Evolutionary conservation across 2,797 vertebrate species (phyloP), one percentile per base, ranked within the genome.

Genomic region (Tinamus major): DNA sequence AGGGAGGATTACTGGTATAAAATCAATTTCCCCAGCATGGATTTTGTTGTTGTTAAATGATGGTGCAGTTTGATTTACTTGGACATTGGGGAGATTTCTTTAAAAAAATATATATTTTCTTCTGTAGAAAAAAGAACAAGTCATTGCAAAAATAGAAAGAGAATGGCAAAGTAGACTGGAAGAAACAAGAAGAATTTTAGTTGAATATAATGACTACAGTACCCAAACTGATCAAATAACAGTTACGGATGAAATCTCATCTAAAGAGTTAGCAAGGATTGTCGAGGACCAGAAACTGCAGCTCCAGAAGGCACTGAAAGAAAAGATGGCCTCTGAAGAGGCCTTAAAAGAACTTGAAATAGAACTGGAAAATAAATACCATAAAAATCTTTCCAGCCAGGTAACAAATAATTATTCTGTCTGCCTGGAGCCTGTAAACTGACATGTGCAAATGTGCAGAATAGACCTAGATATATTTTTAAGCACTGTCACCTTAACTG

Each of bases 131-230:
- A 98, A 92, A 92, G 96, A 97, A 56, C 95, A 85, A 78, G 89
- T 92, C 68, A 92, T 94, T 92, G 79, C 97, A 70, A 93, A 98
- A 97, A 91, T 98, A 95, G 98, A 98, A 96, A 97, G 90, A 87
- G 97, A 97, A 61, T 99, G 98, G 98, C 97, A 93, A 65, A 97
- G 92, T 78, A 98, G 96, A 89, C 92, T 99, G 90, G 98, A 97
- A 84, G 98, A 98, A 82, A 46, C 70, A 8, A 97, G 93, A 84
- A 97, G 92, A 90, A 83, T 78, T 72, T 76, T 76, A 55, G 89
- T 83, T 41, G 96, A 97, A 89, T 92, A 86, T 35, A 95, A 93
- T 64, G 97, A 98, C 26, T 88, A 64, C 26, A 92, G 94, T 65
- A 98, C 97, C 97, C 98, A 99, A 94, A 98, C 98, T 5, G 98